Base-by-base conservation (phyloP, 30 jellyfish, hydroid and myxozoan genomes). In the Thelohanellus kitauei region DNA sequence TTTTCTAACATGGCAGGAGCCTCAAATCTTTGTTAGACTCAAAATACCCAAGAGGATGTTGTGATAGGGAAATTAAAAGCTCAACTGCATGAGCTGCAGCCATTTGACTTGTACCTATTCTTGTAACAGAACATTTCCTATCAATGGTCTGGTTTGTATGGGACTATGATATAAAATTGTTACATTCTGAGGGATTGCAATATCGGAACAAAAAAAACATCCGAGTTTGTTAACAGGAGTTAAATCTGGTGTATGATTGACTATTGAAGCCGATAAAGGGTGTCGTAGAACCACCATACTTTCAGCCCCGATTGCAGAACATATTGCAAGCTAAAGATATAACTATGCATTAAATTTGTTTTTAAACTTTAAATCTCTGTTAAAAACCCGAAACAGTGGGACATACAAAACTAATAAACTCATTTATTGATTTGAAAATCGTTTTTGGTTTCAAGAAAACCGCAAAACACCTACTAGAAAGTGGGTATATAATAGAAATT, bases 21-120 rank as follows among this genome's bases (percentile, higher is more conserved):
- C n/a, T n/a, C n/a, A n/a, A n/a, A n/a, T n/a, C n/a, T n/a, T n/a
- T n/a, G n/a, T n/a, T n/a, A n/a, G n/a, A n/a, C n/a, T n/a, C n/a
- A n/a, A n/a, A n/a, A n/a, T 52, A 71, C 91, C 85, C 85, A 11
- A 45, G 60, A 13, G 87, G 87, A 39, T 73, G 87, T 23, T 73
- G 93, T 41, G 64, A 49, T 8, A 73, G 34, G 1, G 93, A 62
- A 11, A 60, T 52, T 10, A 73, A 71, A 17, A 73, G 25, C 50
- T 73, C 93, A 22, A 63, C 93, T 1, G 87, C 93, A 27, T 56
- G 23, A 1, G 93, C 85, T 31, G 88, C 57, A 3, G 93, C 64
- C 93, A 73, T 73, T 87, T 61, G 56, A 24, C 88, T 61, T 10
- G 63, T 64, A 3, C 93, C 93, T 8, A 87, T 87, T 23, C 93